A percentile compares a stretch with the other conserved stretches of the same genome.
phyloP scores from a whole-genome alignment of 1,140 invertebrate genomes.

The Aethina tumida region DNA sequence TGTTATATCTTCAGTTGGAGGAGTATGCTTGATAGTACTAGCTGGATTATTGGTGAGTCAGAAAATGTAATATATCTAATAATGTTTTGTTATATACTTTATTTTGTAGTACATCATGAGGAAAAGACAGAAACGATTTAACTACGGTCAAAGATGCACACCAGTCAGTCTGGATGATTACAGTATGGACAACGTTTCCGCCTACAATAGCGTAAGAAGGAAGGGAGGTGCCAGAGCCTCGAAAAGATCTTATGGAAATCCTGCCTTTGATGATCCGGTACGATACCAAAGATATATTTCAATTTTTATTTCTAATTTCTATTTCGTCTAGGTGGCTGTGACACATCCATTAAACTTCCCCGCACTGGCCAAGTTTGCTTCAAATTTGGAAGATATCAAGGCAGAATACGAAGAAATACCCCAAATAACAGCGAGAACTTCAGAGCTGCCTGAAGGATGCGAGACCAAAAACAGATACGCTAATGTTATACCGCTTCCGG shows the following conservation, averaged over 20 bases:
- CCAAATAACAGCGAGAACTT: conserved; percentile 60
- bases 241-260: conserved; percentile 84
- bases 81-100: background rate
- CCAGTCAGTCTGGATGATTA: conserved; percentile 81
- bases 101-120: conserved; percentile 54
- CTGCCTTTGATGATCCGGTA: conserved; percentile 84
- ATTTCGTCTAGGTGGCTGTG: conserved; percentile 48
- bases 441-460: conserved; percentile 74
- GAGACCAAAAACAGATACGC: conserved; percentile 90
- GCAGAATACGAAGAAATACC: conserved; percentile 74
- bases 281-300: conserved; percentile 11
- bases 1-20: conserved; percentile 42
- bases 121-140: conserved; percentile 54
- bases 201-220: conserved; percentile 64
- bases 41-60: conserved; percentile 53
- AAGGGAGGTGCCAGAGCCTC: conserved; percentile 61
- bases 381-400: conserved; percentile 58
- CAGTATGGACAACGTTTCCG: conserved; percentile 79
- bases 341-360: conserved; percentile 65
- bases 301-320: background rate
- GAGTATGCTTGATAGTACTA: conserved; percentile 47
- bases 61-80: background rate
- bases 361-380: conserved; percentile 60
- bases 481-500: conserved; percentile 85
- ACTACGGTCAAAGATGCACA: conserved; percentile 74